Conservation (phyloP, 2,888 invertebrate species). For the Diloba caeruleocephala region DNA sequence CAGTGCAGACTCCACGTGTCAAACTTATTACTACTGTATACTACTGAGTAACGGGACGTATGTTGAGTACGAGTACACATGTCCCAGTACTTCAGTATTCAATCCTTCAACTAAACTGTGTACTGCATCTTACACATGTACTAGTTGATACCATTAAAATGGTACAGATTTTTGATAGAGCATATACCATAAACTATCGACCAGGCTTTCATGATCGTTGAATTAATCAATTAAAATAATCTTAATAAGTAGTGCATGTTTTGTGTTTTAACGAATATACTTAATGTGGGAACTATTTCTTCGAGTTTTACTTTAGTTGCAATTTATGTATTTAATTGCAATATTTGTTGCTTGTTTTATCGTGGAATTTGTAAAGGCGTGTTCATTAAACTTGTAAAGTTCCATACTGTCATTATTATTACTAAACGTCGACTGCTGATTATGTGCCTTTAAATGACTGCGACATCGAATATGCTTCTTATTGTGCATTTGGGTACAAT, state of each 20-base stretch:
- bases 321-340: no score
- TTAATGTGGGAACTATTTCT: background rate
- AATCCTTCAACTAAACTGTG: slow-evolving; percentile 73
- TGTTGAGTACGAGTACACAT: slow-evolving; percentile 73
- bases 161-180: no score
- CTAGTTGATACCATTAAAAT: slow-evolving; percentile 30
- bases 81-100: slow-evolving; percentile 79
- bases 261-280: slow-evolving; percentile 12
- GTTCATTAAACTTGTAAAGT: no score
- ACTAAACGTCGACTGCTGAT: no score
- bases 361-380: no score
- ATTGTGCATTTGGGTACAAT: no score
- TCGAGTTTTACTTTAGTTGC: slow-evolving; percentile 5
- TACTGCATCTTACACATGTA: slow-evolving; percentile 76
- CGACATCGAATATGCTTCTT: no score
- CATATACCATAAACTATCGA: background rate
- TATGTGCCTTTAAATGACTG: no score
- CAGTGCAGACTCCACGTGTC: slow-evolving; percentile 74
- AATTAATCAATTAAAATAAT: background rate
- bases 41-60: slow-evolving; percentile 63
- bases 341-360: no score
- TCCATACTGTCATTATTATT: no score
- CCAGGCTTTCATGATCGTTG: background rate
- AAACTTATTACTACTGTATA: slow-evolving; percentile 78
- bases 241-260: background rate